Evolutionary conservation across 2,888 invertebrate genomes (phyloP), one percentile per base, ranked within the genome.

Genomic region (Melieria omissa): DNA sequence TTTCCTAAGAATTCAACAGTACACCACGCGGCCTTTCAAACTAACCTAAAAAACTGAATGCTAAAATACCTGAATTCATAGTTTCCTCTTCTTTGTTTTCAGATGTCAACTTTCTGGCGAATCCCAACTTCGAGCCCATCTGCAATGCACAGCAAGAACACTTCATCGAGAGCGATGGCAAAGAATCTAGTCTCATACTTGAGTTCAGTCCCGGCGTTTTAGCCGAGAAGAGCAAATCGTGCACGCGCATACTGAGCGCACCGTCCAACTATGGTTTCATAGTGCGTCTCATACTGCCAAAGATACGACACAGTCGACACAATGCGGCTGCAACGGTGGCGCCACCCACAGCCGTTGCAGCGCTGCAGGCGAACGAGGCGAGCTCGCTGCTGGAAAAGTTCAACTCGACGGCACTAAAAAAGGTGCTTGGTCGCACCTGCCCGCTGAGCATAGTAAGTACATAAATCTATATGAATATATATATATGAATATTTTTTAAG

Each of bases 141-240:
- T 86, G 86, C 78, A 84, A 82, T 69, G 79, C 78, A 12, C 84
- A 85, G 77, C 80, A 84, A 60, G 86, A 86, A 71, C 83, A 84
- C 57, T 86, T 83, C 76, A 81, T 87, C 65, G 84, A 84, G 68
- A 86, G 86, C 74, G 84, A 86, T 42, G 86, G 87, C 74, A 84
- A 83, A 72, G 84, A 85, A 79, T 87, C 87, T 78, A 86, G 86
- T 81, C 82, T 87, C 14, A 83, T 85, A 75, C 82, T 87, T 64
- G 86, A 87, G 74, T 83, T 87, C 67, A 83, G 85, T 74, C 80
- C 85, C 65, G 82, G 80, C 71, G 64, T 75, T 29, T 76, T 78
- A 65, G 81, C 80, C 10, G 74, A 76, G 52, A 78, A 80, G 62
- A 75, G 81, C 45, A 77, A 76, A 16, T 82, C 82, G 54, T 87